These are phyloP conservation scores for Rhegmatorhina hoffmannsi DNA, from an alignment of 2,113 vertebrate genomes.

Conservation along the genomic window DNA sequence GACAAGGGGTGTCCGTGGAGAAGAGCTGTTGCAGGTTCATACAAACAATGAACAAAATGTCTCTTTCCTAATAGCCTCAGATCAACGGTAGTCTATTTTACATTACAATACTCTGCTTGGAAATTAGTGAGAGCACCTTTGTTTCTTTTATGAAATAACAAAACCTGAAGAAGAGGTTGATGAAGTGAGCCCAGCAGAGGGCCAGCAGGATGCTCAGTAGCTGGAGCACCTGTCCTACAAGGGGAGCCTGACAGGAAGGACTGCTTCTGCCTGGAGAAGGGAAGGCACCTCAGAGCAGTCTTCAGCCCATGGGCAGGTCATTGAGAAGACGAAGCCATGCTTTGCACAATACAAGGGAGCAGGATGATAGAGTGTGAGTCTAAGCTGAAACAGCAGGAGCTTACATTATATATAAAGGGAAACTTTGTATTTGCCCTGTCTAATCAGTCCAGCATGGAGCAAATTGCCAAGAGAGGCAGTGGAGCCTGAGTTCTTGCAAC, in stretches of 20 bases:
- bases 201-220: neutral
- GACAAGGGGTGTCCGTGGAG: too few species aligned
- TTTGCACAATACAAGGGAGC: neutral
- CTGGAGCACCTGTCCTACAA: neutral
- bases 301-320: neutral
- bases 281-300: neutral
- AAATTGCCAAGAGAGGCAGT: neutral
- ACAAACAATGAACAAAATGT: neutral
- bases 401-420: neutral
- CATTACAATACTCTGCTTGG: neutral
- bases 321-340: neutral
- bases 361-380: neutral
- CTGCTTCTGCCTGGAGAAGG: neutral
- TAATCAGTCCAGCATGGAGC: neutral
- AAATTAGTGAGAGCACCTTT: neutral
- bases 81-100: neutral
- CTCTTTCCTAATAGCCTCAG: neutral
- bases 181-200: neutral
- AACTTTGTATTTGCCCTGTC: neutral
- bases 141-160: neutral
- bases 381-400: neutral
- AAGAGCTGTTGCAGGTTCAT: accelerated
- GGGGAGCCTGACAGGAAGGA: neutral
- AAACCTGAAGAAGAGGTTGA: neutral
- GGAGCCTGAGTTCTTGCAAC: neutral